Evolutionary conservation across 2,888 invertebrate genomes (phyloP).

Genomic region (Hydraecia micacea): DNA sequence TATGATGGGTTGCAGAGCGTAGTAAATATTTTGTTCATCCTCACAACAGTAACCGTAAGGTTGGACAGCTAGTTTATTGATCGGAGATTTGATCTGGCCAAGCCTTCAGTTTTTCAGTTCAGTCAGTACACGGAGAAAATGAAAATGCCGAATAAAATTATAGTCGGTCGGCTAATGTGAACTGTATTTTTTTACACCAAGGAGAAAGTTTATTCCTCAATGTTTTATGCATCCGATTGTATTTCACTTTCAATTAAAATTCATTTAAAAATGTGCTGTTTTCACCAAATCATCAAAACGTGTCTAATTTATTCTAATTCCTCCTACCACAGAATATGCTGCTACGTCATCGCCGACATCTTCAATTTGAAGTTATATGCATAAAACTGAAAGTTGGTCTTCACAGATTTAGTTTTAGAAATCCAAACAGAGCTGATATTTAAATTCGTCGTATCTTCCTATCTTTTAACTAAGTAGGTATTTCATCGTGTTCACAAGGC

Average conservation of each 20-base stretch:
- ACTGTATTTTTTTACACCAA: too few relatives aligned
- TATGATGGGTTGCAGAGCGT: too few relatives aligned
- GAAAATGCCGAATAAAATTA: neutral
- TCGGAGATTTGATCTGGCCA: neutral
- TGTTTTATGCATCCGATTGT: neutral
- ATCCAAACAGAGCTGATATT: neutral
- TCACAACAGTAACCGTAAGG: too few relatives aligned
- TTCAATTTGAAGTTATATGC: neutral
- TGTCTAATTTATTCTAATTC: neutral
- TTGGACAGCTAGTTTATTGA: neutral
- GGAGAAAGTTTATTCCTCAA: neutral
- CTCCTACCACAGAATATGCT: too few relatives aligned
- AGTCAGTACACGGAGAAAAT: neutral
- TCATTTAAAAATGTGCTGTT: neutral
- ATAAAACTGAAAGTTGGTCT: neutral
- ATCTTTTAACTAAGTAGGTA: neutral
- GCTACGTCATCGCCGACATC: neutral
- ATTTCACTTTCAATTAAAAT: conserved; percentile 1
- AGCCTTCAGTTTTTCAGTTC: too few relatives aligned
- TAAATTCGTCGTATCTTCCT: neutral
- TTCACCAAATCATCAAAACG: neutral
- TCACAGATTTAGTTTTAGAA: conserved; percentile 14
- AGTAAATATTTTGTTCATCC: too few relatives aligned
- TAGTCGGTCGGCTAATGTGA: neutral
- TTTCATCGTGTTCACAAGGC: neutral